phyloP scores from a whole-genome alignment of 2,113 vertebrate species.

The Pristiophorus japonicus region DNA sequence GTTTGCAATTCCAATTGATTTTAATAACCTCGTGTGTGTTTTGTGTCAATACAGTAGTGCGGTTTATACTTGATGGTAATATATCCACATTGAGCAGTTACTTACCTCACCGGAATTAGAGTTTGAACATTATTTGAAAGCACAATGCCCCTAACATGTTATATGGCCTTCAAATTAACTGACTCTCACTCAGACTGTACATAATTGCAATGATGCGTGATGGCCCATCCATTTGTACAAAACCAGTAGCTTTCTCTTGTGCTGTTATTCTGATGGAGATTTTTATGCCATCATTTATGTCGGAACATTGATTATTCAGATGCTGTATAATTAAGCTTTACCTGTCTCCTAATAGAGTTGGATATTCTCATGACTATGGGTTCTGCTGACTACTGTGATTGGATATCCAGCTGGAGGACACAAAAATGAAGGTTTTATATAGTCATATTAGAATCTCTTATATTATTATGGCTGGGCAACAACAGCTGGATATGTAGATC shows the following conservation, averaged over 20 bases:
- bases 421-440: background rate
- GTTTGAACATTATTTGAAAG: background rate
- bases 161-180: background rate
- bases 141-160: background rate
- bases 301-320: background rate
- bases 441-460: background rate
- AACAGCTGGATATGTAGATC: background rate
- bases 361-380: background rate
- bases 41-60: background rate
- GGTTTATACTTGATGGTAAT: background rate
- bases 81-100: background rate
- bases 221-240: background rate
- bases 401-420: background rate
- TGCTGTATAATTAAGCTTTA: background rate
- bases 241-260: background rate
- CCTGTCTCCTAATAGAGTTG: background rate
- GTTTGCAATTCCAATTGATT: background rate
- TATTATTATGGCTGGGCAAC: background rate
- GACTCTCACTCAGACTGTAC: background rate
- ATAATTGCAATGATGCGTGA: background rate
- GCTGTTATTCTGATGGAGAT: background rate
- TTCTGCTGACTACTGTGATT: background rate
- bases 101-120: background rate
- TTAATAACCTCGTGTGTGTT: background rate
- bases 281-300: background rate